Conservation (phyloP, 2,888 invertebrate genomes). For the Morinoia aosen region DNA sequence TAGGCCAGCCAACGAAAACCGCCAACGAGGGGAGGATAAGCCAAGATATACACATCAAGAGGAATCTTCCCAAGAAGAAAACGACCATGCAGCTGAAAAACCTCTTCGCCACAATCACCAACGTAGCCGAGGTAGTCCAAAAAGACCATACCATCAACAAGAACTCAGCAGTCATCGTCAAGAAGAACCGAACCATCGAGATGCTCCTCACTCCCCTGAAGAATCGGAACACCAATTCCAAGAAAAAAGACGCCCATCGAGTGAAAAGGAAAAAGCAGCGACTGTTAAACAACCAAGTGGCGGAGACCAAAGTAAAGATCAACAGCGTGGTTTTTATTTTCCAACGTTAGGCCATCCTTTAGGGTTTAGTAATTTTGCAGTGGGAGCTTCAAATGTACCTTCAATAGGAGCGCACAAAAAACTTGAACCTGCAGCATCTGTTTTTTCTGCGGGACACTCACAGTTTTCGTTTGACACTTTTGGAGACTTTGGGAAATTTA, state of each 20-base stretch:
- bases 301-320: background rate
- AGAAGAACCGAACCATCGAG: background rate
- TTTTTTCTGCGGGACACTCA: background rate
- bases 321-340: background rate
- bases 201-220: background rate
- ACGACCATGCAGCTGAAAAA: background rate
- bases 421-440: conserved; percentile 32
- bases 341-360: conserved; percentile 15
- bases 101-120: background rate
- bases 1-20: background rate
- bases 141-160: background rate
- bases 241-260: background rate
- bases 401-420: background rate
- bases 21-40: background rate
- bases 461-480: conserved; percentile 14
- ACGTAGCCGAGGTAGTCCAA: background rate
- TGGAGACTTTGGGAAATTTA: conserved; percentile 32
- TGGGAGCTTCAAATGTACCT: background rate
- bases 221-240: background rate
- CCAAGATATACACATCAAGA: background rate
- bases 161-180: background rate
- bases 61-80: background rate
- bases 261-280: background rate
- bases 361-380: background rate
- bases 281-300: background rate